These are phyloP conservation scores for Callocephalon fimbriatum DNA, from an alignment of 2,113 vertebrate species.

Conservation along the genomic window DNA sequence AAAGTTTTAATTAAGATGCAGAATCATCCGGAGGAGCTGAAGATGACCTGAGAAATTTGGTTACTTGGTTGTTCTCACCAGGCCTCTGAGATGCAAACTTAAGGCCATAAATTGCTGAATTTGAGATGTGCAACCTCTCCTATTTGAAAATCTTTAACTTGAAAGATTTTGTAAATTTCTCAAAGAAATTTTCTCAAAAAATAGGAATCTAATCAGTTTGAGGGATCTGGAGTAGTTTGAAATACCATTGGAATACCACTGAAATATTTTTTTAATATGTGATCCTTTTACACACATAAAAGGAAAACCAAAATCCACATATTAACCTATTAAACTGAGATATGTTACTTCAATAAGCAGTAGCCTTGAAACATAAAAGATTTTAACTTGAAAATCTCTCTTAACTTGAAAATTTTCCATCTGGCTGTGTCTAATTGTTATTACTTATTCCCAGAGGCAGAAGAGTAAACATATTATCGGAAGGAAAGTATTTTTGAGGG, in stretches of 20 bases:
- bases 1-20: not conserved
- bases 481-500: not conserved
- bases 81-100: not conserved
- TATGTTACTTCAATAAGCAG: not conserved
- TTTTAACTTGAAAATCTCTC: not conserved
- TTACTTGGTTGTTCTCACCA: not conserved
- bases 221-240: not conserved
- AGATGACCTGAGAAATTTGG: not conserved
- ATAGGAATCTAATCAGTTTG: not conserved
- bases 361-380: not conserved
- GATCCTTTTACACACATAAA: not conserved
- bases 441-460: not conserved
- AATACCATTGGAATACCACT: not conserved
- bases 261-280: not conserved
- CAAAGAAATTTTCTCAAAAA: not conserved
- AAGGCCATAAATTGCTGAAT: not conserved
- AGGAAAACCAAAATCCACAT: not conserved
- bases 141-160: not conserved
- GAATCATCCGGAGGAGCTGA: not conserved
- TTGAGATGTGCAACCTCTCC: not conserved
- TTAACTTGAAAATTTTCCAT: not conserved
- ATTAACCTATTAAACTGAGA: not conserved
- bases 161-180: not conserved
- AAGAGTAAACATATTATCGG: not conserved
- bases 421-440: not conserved